A percentile compares a stretch with the other conserved stretches of the same genome.
These are phyloP conservation scores for Drosophila funebris DNA, from an alignment of 1,140 invertebrate species.

Conservation along the genomic window DNA sequence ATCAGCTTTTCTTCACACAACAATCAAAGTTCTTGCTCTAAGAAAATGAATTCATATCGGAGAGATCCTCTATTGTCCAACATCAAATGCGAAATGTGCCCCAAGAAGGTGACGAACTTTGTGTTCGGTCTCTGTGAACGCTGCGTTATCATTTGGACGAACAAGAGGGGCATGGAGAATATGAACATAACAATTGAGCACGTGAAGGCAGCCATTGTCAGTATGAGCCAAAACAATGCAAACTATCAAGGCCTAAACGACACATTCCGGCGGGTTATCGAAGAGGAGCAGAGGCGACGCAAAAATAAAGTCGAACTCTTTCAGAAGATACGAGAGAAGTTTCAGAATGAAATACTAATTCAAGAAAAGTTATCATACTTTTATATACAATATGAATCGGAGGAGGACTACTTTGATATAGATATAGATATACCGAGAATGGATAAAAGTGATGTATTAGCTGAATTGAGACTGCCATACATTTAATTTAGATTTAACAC, in stretches of 20 bases:
- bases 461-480: not conserved
- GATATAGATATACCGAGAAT: not conserved
- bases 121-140: slow-evolving; percentile 44
- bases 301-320: slow-evolving; percentile 25
- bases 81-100: slow-evolving; percentile 52
- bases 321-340: slow-evolving; percentile 32
- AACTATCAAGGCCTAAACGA: slow-evolving; percentile 8
- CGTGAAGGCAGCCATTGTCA: slow-evolving; percentile 23
- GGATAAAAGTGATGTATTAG: not conserved
- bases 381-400: not conserved
- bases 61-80: slow-evolving; percentile 25
- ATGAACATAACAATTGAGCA: slow-evolving; percentile 8
- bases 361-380: not conserved
- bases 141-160: slow-evolving; percentile 42
- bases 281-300: not conserved
- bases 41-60: slow-evolving; percentile 19
- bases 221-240: not conserved
- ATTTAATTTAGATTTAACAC: not conserved
- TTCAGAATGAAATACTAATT: slow-evolving; percentile 22
- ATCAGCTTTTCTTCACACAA: not conserved
- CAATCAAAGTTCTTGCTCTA: not conserved
- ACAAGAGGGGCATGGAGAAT: not conserved
- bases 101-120: slow-evolving; percentile 24
- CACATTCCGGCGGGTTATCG: slow-evolving; percentile 25
- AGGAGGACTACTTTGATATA: not conserved